Conservation (phyloP, 2,113 vertebrate species). For the Aldabrachelys gigantea region DNA sequence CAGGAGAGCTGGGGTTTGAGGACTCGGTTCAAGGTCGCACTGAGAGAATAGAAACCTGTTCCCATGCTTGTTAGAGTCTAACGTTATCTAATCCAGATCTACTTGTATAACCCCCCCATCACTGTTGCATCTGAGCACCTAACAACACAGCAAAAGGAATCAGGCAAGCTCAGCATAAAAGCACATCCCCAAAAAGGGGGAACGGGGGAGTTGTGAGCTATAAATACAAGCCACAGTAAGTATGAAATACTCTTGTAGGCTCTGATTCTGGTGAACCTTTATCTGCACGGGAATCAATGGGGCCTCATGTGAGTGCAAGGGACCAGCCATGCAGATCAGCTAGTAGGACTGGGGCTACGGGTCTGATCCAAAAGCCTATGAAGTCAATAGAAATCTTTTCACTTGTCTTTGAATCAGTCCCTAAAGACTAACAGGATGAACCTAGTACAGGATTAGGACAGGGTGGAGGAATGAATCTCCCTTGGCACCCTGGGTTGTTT, state of each 20-base stretch:
- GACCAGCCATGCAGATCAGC: not conserved
- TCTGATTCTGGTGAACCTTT: constrained; percentile 30
- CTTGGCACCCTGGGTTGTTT: not conserved
- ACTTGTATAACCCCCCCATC: not conserved
- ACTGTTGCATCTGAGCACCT: not conserved
- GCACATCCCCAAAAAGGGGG: not conserved
- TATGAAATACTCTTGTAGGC: constrained; percentile 5
- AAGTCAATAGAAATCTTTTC: not conserved
- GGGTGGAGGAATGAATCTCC: not conserved
- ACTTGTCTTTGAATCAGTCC: not conserved
- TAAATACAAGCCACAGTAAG: constrained; percentile 21
- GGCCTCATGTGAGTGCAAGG: not conserved
- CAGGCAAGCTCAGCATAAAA: not conserved
- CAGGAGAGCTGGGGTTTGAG: not conserved
- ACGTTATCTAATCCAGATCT: not conserved
- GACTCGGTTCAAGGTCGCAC: not conserved
- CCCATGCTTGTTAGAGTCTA: not conserved
- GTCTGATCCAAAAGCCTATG: not conserved
- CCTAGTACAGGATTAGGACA: rapidly evolving
- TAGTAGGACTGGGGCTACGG: not conserved
- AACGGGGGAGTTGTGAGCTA: not conserved
- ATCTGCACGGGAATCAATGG: not conserved
- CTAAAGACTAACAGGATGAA: not conserved
- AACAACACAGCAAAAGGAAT: not conserved
- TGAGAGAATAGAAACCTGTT: not conserved